These are phyloP conservation scores for Drosophila melanica DNA, from an alignment of 1,140 invertebrate genomes.

Conservation along the genomic window DNA sequence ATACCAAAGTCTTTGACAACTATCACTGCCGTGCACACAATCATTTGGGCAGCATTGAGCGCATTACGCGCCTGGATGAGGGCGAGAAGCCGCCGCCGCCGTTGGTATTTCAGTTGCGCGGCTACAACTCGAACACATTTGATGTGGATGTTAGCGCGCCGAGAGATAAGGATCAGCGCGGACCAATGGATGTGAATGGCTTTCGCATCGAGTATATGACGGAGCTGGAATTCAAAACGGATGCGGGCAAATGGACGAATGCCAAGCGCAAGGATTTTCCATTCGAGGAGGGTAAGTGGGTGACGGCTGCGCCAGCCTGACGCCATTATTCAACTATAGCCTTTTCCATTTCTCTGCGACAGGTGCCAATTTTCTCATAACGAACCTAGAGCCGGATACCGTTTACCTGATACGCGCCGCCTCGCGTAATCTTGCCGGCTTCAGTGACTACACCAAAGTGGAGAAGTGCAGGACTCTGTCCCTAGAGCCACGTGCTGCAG, in stretches of 20 bases:
- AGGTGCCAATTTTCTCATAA: conserved; percentile 83
- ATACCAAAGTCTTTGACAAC: conserved; percentile 84
- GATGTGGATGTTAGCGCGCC: conserved; percentile 82
- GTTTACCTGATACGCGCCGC: conserved; percentile 83
- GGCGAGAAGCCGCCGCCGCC: conserved; percentile 85
- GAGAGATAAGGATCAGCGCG: conserved; percentile 46
- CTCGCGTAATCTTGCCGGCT: conserved; percentile 83
- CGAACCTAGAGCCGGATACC: conserved; percentile 79
- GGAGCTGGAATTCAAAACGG: conserved; percentile 72
- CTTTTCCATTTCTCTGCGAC: conserved; percentile 5
- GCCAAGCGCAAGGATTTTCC: conserved; percentile 75
- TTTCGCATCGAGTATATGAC: conserved; percentile 82
- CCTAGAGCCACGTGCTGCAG: conserved; percentile 62
- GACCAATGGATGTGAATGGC: conserved; percentile 78
- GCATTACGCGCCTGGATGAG: conserved; percentile 84
- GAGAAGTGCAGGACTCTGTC: conserved; percentile 71
- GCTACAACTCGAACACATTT: conserved; percentile 83
- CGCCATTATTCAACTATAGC: conserved; percentile 5
- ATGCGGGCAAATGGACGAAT: conserved; percentile 79
- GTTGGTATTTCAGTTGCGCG: conserved; percentile 69
- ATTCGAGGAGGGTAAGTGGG: conserved; percentile 77
- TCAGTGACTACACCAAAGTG: conserved; percentile 79
- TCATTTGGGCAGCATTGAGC: conserved; percentile 84
- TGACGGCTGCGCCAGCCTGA: background rate
- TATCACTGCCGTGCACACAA: conserved; percentile 86